phyloP scores from a whole-genome alignment of 2,888 invertebrate genomes.

The Tethea ocularis region DNA sequence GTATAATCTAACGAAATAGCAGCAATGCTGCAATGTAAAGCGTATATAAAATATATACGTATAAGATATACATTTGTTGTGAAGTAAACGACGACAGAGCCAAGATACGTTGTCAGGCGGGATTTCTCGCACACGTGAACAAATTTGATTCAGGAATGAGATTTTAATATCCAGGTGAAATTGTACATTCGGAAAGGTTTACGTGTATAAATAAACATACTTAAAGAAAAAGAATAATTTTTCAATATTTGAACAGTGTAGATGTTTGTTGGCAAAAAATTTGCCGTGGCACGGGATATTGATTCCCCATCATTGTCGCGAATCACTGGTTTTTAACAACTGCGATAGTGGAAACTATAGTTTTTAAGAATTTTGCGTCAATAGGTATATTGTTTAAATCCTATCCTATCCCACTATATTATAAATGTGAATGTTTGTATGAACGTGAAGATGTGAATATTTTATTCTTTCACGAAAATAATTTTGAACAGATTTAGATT shows the following conservation, averaged over 20 bases:
- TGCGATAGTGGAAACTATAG: too few species aligned
- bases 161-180: conserved; percentile 66
- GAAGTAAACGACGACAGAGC: conserved; percentile 39
- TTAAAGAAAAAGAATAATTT: conserved; percentile 21
- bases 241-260: background rate
- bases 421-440: too few species aligned
- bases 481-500: too few species aligned
- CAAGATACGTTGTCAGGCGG: conserved; percentile 60
- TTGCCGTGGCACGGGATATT: too few species aligned
- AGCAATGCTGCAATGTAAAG: conserved; percentile 33
- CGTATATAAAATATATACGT: conserved; percentile 11
- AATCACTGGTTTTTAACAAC: too few species aligned
- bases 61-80: conserved; percentile 27
- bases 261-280: too few species aligned
- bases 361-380: too few species aligned
- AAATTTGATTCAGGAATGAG: conserved; percentile 71
- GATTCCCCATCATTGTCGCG: too few species aligned
- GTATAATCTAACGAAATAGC: conserved; percentile 3
- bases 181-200: conserved; percentile 40
- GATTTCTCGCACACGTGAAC: conserved; percentile 73
- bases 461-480: too few species aligned
- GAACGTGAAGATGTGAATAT: too few species aligned
- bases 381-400: too few species aligned
- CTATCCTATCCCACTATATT: too few species aligned
- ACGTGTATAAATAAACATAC: conserved; percentile 15